phyloP scores from a whole-genome alignment of 2,888 invertebrate genomes.

The Margaritifera margaritifera region DNA sequence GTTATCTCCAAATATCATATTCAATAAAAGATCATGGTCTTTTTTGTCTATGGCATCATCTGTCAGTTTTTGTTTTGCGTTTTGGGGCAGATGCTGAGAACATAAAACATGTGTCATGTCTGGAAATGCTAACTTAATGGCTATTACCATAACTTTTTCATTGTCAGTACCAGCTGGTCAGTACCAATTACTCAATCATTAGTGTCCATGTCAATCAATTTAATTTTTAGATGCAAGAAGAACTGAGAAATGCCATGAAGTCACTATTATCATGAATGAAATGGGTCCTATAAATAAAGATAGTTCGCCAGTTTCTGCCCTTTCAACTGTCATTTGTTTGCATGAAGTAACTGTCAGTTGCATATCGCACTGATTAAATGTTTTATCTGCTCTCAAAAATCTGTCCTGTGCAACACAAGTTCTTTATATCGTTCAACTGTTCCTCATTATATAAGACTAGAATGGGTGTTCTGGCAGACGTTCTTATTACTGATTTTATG shows the following conservation, averaged over 20 bases:
- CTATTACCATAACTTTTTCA: no score
- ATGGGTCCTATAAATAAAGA: slow-evolving; percentile 14
- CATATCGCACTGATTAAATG: neutral
- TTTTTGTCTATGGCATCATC: neutral
- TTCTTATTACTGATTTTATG: slow-evolving; percentile 3
- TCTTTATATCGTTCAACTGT: slow-evolving; percentile 13
- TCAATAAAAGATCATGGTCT: neutral
- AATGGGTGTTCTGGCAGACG: slow-evolving; percentile 1
- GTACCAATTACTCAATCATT: neutral
- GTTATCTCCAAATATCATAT: neutral
- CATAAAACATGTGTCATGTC: neutral
- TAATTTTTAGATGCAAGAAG: no score
- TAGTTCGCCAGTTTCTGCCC: neutral
- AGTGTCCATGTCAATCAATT: neutral
- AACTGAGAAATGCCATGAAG: no score
- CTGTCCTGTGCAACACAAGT: slow-evolving; percentile 11
- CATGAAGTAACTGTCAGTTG: neutral
- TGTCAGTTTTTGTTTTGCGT: neutral
- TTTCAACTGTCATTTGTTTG: slow-evolving; percentile 6
- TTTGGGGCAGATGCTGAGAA: neutral
- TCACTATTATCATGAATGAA: no score
- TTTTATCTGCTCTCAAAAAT: slow-evolving; percentile 7
- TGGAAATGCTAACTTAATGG: no score
- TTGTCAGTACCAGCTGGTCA: slow-evolving; percentile 1
- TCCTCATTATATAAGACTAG: slow-evolving; percentile 8